Percentiles rank a stretch among this genome's conserved stretches.
These are phyloP conservation scores for Ctenodactylus gundi DNA, from an alignment of 2,113 vertebrate genomes.

Conservation along the genomic window DNA sequence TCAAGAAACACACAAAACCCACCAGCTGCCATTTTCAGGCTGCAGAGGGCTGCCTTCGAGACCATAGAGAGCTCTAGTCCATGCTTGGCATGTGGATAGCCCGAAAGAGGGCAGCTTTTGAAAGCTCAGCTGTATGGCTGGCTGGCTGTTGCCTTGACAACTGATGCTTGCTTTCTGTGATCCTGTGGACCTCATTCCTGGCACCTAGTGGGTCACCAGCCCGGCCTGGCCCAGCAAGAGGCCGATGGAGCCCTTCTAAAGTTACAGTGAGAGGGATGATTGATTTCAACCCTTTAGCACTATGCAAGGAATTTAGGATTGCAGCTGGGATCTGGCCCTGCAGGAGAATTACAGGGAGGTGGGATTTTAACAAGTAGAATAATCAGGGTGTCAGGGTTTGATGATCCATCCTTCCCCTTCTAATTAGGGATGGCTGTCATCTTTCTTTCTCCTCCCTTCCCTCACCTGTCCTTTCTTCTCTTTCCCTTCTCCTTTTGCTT, in stretches of 20 bases:
- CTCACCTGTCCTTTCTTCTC: not conserved
- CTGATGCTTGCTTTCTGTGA: slow-evolving; percentile 42
- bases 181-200: not conserved
- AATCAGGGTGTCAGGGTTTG: too few relatives aligned
- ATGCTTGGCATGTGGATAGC: not conserved
- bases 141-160: slow-evolving; percentile 38
- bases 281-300: slow-evolving; percentile 16
- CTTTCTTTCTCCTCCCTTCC: not conserved
- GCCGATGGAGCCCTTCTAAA: slow-evolving; percentile 22
- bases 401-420: too few relatives aligned
- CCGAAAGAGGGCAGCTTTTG: not conserved
- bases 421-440: too few relatives aligned
- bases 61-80: accelerated
- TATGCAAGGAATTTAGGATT: slow-evolving; percentile 37
- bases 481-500: not conserved
- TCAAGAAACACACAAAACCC: not conserved
- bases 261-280: not conserved
- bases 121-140: too few relatives aligned
- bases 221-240: not conserved
- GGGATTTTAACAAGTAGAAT: not conserved
- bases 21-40: not conserved
- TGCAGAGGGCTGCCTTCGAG: not conserved
- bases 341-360: not conserved
- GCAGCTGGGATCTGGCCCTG: not conserved
- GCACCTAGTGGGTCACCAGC: not conserved